Conservation (phyloP, 1,140 invertebrate species). For the Dreissena rostriformis region DNA sequence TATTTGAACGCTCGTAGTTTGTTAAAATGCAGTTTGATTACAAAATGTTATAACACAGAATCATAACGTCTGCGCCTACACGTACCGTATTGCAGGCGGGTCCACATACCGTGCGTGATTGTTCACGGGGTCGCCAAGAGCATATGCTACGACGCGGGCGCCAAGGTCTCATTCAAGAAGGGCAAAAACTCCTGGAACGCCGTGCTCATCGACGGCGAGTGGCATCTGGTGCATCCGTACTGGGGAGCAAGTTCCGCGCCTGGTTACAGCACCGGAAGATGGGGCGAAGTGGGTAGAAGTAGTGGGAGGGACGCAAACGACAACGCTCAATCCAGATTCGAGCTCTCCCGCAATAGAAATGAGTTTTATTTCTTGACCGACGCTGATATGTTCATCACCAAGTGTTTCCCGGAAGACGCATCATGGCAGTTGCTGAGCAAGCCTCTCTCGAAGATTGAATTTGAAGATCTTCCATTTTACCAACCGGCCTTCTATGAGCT, state of each 20-base stretch:
- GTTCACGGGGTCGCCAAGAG: slow-evolving; percentile 99
- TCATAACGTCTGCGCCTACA: too few relatives aligned
- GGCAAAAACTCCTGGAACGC: slow-evolving; percentile 69
- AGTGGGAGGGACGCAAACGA: not conserved
- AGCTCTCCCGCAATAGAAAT: slow-evolving; percentile 9
- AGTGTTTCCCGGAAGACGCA: slow-evolving; percentile 63
- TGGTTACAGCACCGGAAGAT: slow-evolving; percentile 59
- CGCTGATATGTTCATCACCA: slow-evolving; percentile 64
- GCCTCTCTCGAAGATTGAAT: slow-evolving; percentile 42
- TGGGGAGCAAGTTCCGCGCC: slow-evolving; percentile 58
- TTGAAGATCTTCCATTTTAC: slow-evolving; percentile 56
- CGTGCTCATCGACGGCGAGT: slow-evolving; percentile 66
- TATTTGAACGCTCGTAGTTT: too few relatives aligned
- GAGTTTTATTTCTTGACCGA: slow-evolving; percentile 68
- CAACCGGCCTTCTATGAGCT: slow-evolving; percentile 59
- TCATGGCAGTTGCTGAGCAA: slow-evolving; percentile 63
- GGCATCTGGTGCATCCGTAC: slow-evolving; percentile 68
- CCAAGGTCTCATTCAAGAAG: slow-evolving; percentile 94
- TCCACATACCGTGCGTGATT: slow-evolving; percentile 97
- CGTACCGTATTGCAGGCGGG: slow-evolving; percentile 87
- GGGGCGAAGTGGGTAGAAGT: slow-evolving; percentile 56
- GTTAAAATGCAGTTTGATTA: too few relatives aligned
- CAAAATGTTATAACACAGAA: too few relatives aligned
- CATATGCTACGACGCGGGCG: slow-evolving; percentile 96
- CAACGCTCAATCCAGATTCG: slow-evolving; percentile 44